phyloP scores from a whole-genome alignment of 1,140 invertebrate genomes.

The Melitaea cinxia region DNA sequence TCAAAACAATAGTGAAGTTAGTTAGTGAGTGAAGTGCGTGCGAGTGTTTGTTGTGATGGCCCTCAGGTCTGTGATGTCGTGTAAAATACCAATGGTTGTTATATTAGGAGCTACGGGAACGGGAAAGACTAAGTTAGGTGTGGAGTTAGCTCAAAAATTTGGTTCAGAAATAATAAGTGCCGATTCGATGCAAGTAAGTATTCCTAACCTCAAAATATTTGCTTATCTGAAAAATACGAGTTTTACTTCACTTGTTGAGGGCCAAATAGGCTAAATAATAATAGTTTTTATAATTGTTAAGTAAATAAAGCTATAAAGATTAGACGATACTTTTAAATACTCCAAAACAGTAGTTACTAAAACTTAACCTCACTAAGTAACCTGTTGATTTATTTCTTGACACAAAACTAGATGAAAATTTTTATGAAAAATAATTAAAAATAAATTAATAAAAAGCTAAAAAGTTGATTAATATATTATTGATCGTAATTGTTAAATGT shows the following conservation, averaged over 20 bases:
- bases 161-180: slow-evolving; percentile 98
- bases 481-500: too few species aligned
- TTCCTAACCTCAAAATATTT: slow-evolving; percentile 64
- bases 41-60: slow-evolving; percentile 61
- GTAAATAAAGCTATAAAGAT: too few species aligned
- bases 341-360: not conserved
- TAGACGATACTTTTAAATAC: too few species aligned
- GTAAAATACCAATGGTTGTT: slow-evolving; percentile 89
- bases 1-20: slow-evolving; percentile 76
- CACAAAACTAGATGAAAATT: too few species aligned
- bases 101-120: slow-evolving; percentile 97
- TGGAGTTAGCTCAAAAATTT: slow-evolving; percentile 94
- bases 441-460: too few species aligned
- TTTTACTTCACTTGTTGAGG: not conserved
- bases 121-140: slow-evolving; percentile 97
- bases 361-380: not conserved
- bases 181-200: slow-evolving; percentile 98
- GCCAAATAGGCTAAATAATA: not conserved
- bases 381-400: too few species aligned
- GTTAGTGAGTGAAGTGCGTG: slow-evolving; percentile 70
- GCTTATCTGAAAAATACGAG: slow-evolving; percentile 11
- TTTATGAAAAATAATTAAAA: too few species aligned
- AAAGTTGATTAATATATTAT: too few species aligned
- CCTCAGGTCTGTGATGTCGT: slow-evolving; percentile 63
- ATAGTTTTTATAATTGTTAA: not conserved